A percentile compares a stretch with the other conserved stretches of the same genome.
Evolutionary conservation across 2,888 invertebrate genomes (phyloP).

Genomic region (Drosophila percnosoma): DNA sequence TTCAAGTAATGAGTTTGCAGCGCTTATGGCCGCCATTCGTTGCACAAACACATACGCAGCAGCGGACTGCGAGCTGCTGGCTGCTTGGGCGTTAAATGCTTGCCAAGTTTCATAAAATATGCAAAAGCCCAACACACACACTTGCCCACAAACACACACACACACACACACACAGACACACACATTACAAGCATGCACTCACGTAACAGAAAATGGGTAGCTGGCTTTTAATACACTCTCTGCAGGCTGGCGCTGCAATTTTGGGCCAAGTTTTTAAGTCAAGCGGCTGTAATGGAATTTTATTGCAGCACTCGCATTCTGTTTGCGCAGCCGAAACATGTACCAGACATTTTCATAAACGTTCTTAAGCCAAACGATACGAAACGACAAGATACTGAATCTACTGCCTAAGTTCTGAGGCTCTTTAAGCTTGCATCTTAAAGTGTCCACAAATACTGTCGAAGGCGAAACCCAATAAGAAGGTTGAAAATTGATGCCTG

Average conservation of each 20-base stretch:
- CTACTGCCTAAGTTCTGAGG: slow-evolving; percentile 4
- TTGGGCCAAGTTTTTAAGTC: slow-evolving; percentile 75
- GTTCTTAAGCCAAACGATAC: slow-evolving; percentile 34
- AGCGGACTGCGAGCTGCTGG: neutral
- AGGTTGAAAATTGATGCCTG: slow-evolving; percentile 74
- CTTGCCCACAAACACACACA: slow-evolving; percentile 13
- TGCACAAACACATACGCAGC: slow-evolving; percentile 46
- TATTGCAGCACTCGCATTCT: slow-evolving; percentile 75
- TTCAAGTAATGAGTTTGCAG: slow-evolving; percentile 79
- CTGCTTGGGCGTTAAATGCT: slow-evolving; percentile 67
- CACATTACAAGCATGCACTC: slow-evolving; percentile 51
- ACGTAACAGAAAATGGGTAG: slow-evolving; percentile 62
- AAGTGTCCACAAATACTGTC: slow-evolving; percentile 53
- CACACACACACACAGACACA: slow-evolving; percentile 36
- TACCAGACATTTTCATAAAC: slow-evolving; percentile 76
- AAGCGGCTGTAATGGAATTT: slow-evolving; percentile 77
- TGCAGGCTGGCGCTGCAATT: slow-evolving; percentile 43
- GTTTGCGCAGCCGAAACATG: slow-evolving; percentile 75
- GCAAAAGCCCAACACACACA: slow-evolving; percentile 60
- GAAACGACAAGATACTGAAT: slow-evolving; percentile 4
- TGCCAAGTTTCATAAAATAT: slow-evolving; percentile 79
- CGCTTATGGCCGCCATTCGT: slow-evolving; percentile 52
- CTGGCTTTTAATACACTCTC: slow-evolving; percentile 74
- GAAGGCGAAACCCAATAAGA: slow-evolving; percentile 60
- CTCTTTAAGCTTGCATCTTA: slow-evolving; percentile 45